Evolutionary conservation across 2,113 vertebrate species (phyloP).

Genomic region (Anas platyrhynchos): DNA sequence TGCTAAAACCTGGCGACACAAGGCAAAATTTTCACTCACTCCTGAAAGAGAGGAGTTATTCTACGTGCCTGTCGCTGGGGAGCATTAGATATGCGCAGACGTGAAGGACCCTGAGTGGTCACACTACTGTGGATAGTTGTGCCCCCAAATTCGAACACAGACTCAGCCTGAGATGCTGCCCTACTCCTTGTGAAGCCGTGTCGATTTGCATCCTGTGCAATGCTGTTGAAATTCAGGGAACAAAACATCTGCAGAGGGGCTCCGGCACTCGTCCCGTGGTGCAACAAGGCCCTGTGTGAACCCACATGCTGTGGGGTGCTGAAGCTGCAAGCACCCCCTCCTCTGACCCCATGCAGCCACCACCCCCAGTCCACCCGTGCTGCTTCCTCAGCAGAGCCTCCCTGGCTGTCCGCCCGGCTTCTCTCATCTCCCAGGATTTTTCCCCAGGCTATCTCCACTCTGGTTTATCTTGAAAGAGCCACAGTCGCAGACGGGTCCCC

Average conservation of each 20-base stretch:
- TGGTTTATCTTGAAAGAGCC: not conserved
- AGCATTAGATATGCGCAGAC: not conserved
- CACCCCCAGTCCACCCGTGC: not conserved
- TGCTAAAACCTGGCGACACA: not conserved
- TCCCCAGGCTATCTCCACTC: not conserved
- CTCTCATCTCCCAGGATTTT: not conserved
- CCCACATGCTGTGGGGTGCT: not conserved
- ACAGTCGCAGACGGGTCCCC: not conserved
- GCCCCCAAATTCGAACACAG: not conserved
- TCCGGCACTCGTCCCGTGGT: not conserved
- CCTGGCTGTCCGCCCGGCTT: not conserved
- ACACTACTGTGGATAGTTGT: not conserved
- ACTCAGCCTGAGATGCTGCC: not conserved
- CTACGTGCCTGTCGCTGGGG: not conserved
- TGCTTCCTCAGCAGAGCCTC: not conserved
- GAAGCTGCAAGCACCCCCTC: not conserved
- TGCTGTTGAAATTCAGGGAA: not conserved
- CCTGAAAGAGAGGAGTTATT: not conserved
- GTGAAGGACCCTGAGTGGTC: not conserved
- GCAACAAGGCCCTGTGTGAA: not conserved
- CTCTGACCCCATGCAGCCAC: not conserved
- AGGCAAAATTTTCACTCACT: not conserved
- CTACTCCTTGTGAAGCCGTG: not conserved
- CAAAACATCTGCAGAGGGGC: not conserved
- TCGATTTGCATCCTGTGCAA: not conserved